Evolutionary conservation across 1,140 invertebrate species (phyloP), one percentile per base, ranked within the genome.

Genomic region (Thaumetopoea pityocampa): DNA sequence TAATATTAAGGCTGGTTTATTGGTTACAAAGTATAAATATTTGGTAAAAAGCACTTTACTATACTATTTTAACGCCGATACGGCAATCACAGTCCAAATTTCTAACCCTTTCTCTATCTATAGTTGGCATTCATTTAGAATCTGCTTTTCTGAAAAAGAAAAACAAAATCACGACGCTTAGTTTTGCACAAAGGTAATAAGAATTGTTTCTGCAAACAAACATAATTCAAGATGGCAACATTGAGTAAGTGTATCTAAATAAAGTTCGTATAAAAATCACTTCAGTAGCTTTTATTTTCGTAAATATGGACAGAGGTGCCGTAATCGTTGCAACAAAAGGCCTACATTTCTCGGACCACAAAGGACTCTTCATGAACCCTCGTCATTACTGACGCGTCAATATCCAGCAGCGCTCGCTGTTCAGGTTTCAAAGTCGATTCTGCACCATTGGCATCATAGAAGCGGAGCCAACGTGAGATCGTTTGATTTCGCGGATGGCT

Each of bases 21-120:
- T 56, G 54, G 43, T 64, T 73, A 67, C 52, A 50, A 30, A 43
- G 44, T 55, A 53, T 59, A 67, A 62, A 62, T 66, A 67, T 77
- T 79, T 68, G 60, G 64, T 70, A 67, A 49, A 65, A 71, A 78
- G 70, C 70, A 80, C 70, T 70, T 68, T 37, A 60, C 42, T 65
- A 70, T 50, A 57, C 54, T 66, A 69, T 35, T 77, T 81, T 82
- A 82, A 78, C 73, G 78, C 78, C 78, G 24, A 23, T 15, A 40
- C 19, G 78, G 78, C 78, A 67, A 78, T 78, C 73, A 78, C 74
- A 79, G 71, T 77, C 38, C 45, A 45, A 22, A 57, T 62, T 56
- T 57, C 7, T 10, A 34, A 50, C 51, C 18, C 41, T 51, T 51
- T 46, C 19, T 54, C 40, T 19, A 50, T 32, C 37, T n/a, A n/a